Conservation (phyloP, 2,888 invertebrate genomes). For the Metallyticus violacea region DNA sequence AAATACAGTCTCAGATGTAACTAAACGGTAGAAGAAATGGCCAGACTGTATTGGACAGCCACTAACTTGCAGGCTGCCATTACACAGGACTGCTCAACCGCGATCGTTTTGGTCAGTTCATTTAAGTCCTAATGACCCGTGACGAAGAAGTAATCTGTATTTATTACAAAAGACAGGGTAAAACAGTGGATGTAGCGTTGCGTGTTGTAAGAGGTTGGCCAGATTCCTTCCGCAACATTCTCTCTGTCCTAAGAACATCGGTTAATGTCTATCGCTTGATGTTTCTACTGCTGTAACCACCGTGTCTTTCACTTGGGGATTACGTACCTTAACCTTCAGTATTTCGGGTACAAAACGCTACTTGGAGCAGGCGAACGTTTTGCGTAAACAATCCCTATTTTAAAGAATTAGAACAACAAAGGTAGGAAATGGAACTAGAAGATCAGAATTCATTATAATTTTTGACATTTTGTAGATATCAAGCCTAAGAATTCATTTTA, state of each 20-base stretch:
- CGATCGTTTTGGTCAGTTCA: slow-evolving; percentile 8
- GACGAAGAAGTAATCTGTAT: slow-evolving; percentile 12
- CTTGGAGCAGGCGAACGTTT: too few species aligned
- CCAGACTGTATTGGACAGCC: not conserved
- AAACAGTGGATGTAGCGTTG: not conserved
- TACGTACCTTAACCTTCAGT: too few species aligned
- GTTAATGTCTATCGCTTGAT: not conserved
- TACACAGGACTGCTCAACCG: not conserved
- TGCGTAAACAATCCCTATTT: too few species aligned
- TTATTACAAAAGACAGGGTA: not conserved
- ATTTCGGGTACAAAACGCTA: too few species aligned
- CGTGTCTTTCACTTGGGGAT: not conserved
- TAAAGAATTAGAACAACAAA: too few species aligned
- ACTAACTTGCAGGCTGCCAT: not conserved
- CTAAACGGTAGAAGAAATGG: not conserved
- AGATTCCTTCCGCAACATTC: not conserved
- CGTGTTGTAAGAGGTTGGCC: not conserved
- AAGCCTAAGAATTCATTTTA: too few species aligned
- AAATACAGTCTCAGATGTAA: too few species aligned
- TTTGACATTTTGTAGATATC: too few species aligned
- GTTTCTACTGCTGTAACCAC: not conserved
- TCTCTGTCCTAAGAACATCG: not conserved
- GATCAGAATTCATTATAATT: too few species aligned
- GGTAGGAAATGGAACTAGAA: too few species aligned
- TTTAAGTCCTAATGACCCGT: slow-evolving; percentile 9